Evolutionary conservation across 2,888 invertebrate genomes (phyloP), one percentile per base, ranked within the genome.

Genomic region (Yponomeuta sedellus): DNA sequence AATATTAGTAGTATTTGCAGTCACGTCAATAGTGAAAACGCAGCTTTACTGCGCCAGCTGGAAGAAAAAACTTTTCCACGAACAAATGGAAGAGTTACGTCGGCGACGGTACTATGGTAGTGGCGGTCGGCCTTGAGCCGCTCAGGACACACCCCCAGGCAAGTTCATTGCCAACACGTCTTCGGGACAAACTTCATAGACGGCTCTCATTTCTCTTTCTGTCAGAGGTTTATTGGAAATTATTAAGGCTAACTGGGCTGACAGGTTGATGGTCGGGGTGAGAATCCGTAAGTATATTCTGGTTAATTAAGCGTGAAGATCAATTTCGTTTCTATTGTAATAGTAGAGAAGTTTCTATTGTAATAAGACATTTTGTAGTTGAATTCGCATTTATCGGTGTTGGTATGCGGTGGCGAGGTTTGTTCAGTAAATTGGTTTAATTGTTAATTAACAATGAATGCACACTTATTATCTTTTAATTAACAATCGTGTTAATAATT

Each of bases 131-230:
- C 89, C 88, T 89, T 89, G 89, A 76, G 76, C 71, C 88, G 88
- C 89, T 11, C 87, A 88, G 85, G 88, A 89, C 89, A 89, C 89
- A 86, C 89, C 89, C 81, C 87, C 87, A 74, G 67, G 74, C 88
- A 90, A 88, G 90, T 89, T 90, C 90, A 90, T 83, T 89, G 89
- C 84, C 90, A 88, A 83, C 77, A 71, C 73, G 20, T 59, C 59
- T 59, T 59, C 5, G 20, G 44, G 44, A 52, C 44, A 16, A 52
- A 52, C 44, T 52, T 52, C 44, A 52, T 44, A 44, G 44, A 44
- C 44, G 44, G 16, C 44, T 52, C 44, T 52, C 44, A 52, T 52
- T 52, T 52, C 44, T 52, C 44, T 52, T 52, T 52, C 44, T 52
- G 16, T 52, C 44, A 16, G 44, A 52, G 44, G 16, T 52, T 16